Evolutionary conservation across 2,113 vertebrate species (phyloP).

Genomic region (Perognathus longimembris): DNA sequence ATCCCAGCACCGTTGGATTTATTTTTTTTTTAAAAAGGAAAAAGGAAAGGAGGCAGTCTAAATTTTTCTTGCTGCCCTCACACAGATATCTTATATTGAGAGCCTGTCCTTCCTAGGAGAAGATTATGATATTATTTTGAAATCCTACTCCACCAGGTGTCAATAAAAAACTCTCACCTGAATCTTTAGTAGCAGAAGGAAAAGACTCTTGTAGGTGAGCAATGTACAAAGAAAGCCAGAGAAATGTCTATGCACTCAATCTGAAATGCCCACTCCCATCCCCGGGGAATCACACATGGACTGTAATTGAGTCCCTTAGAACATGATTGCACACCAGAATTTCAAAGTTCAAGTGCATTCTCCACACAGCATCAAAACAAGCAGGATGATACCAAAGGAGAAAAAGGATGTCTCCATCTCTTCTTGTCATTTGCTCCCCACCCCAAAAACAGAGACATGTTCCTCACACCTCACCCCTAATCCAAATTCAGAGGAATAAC

Average conservation of each 20-base stretch:
- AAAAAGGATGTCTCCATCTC: neutral
- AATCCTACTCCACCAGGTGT: neutral
- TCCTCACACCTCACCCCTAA: neutral
- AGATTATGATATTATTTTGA: neutral
- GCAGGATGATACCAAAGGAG: neutral
- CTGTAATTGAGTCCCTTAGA: neutral
- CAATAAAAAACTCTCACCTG: neutral
- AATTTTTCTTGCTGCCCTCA: neutral
- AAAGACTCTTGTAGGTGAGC: neutral
- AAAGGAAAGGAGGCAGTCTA: neutral
- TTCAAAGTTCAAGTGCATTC: neutral
- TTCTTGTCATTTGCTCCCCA: neutral
- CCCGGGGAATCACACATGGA: neutral
- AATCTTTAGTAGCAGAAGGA: neutral
- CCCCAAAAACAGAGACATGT: neutral
- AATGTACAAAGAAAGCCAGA: neutral
- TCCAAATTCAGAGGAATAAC: neutral
- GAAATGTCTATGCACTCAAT: neutral
- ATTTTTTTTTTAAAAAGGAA: neutral
- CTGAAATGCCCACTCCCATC: too few relatives aligned
- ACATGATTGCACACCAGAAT: neutral
- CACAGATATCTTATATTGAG: neutral
- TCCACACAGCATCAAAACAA: neutral
- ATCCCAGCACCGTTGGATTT: too few relatives aligned
- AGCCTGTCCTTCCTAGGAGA: neutral